Conservation (phyloP, 2,113 vertebrate genomes). For the Tachysurus vachellii region DNA sequence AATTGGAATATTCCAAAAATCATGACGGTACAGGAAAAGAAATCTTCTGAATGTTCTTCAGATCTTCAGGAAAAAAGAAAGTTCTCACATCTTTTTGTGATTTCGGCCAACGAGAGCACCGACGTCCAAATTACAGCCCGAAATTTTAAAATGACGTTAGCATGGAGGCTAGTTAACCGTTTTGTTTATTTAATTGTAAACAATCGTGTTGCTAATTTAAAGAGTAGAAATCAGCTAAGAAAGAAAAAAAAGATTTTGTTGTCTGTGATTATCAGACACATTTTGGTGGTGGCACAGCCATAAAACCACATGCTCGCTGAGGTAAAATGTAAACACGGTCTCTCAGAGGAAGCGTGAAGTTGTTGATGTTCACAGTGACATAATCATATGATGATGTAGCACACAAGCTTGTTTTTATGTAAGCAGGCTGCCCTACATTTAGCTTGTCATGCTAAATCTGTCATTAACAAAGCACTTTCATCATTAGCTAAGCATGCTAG, state of each 20-base stretch:
- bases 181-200: neutral
- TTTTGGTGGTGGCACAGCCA: too few species aligned
- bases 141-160: neutral
- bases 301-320: neutral
- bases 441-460: slow-evolving; percentile 2
- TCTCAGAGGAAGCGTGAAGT: neutral
- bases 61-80: neutral
- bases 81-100: neutral
- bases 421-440: neutral
- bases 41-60: neutral
- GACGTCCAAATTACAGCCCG: neutral
- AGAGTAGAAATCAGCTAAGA: neutral
- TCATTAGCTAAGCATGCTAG: neutral
- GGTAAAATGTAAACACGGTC: neutral
- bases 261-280: neutral
- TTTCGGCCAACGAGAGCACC: too few species aligned
- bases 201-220: neutral
- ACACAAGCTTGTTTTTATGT: slow-evolving; percentile 2
- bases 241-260: neutral
- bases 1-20: neutral
- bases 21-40: neutral
- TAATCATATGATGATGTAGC: neutral
- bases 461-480: slow-evolving; percentile 2
- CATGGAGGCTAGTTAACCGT: neutral
- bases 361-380: neutral